Base-by-base conservation (phyloP, 2,113 vertebrate genomes). In the Oxyruncus cristatus region DNA sequence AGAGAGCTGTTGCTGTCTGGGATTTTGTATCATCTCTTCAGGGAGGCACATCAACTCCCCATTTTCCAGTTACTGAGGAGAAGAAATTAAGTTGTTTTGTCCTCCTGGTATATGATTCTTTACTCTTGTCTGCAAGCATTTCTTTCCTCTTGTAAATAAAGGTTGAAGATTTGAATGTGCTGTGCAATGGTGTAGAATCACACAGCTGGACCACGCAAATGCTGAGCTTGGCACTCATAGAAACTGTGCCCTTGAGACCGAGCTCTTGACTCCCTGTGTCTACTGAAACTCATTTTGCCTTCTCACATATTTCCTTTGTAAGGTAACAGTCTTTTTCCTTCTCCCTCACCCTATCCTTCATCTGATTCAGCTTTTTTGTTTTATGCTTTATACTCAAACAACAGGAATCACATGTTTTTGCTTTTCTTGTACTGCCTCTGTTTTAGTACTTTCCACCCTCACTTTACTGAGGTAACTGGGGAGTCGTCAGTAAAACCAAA, bases 291-390 rank as follows among this genome's bases (percentile, higher is more conserved):
- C 16, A 8, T 27, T 94, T 91, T 66, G 63, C 37, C 35, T 74
- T 71, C 75, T 93, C 61, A 32, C 24, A 55, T 59, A 7, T 86
- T 95, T 89, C 30, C 82, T 75, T 92, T 96, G 53, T 89, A 73
- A 90, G 67, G 79, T 58, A 85, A 50, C 11, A 58, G 37, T 92
- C 93, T 70, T 94, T 88, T 83, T 71, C n/a, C 22, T 76, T 59
- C 18, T 85, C 33, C 11, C 11, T 80, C 2, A 8, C 28, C 10
- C 58, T 56, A 5, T 78, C 35, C 3, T 63, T 93, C 86, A 50
- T 86, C 67, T 84, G 75, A 80, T 80, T 91, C 83, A 92, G 76
- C 75, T 84, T 70, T 93, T 96, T 84, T 12, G 46, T 56, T 92
- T 68, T 35, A 73, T 35, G 24, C 37, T 73, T 78, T 39, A 35